Percentiles rank a stretch among this genome's conserved stretches.
Evolutionary conservation across 2,888 invertebrate genomes (phyloP).

Genomic region (Diabrotica balteata): DNA sequence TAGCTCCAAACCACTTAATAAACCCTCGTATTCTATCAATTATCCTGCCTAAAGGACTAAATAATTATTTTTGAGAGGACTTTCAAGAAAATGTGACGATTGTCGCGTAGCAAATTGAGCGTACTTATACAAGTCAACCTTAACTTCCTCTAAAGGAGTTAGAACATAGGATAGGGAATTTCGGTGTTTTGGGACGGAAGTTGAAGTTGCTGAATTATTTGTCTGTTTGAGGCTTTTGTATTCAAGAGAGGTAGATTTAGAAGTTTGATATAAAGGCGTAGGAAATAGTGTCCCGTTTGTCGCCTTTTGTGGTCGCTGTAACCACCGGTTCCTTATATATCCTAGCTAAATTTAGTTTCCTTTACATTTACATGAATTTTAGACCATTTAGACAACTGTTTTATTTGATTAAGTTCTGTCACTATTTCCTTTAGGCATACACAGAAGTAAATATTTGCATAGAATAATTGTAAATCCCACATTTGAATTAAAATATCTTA

Average conservation of each 20-base stretch:
- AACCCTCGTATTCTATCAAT: no score
- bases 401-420: not conserved
- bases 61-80: no score
- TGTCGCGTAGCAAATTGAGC: not conserved
- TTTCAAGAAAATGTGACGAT: no score
- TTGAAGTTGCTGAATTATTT: conserved; percentile 15
- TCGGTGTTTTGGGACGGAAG: not conserved
- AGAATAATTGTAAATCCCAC: no score
- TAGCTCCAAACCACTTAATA: no score
- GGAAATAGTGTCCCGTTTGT: conserved; percentile 10
- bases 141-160: not conserved
- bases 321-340: not conserved
- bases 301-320: conserved; percentile 1
- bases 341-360: not conserved
- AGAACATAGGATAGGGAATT: not conserved
- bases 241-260: conserved; percentile 8
- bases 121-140: conserved; percentile 1
- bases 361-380: not conserved
- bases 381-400: not conserved
- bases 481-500: no score
- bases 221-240: conserved; percentile 9
- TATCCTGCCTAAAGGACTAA: no score
- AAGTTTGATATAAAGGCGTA: conserved; percentile 6
- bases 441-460: no score
- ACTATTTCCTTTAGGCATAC: not conserved